phyloP scores from a whole-genome alignment of 2,113 vertebrate species.

The Podarcis muralis region DNA sequence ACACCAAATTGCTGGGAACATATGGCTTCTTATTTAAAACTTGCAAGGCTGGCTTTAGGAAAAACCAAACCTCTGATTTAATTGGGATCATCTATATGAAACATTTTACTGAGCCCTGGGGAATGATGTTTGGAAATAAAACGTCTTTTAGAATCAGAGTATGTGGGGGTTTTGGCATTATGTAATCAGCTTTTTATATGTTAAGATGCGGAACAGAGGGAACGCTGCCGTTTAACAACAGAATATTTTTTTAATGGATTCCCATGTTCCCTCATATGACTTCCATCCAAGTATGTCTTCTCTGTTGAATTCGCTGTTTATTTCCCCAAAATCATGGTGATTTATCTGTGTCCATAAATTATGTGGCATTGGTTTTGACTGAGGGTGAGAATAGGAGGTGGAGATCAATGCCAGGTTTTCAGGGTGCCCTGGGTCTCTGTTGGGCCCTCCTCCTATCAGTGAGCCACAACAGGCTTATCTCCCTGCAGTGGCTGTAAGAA shows the following conservation, averaged over 20 bases:
- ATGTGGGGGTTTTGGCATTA: not conserved
- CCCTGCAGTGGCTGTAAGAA: too few relatives aligned
- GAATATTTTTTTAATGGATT: not conserved
- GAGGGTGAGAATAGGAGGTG: not conserved
- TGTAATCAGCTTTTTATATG: not conserved
- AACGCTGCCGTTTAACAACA: not conserved
- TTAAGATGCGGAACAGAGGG: not conserved
- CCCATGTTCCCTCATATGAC: not conserved
- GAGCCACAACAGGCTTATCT: too few relatives aligned
- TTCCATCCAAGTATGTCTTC: not conserved
- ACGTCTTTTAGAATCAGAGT: not conserved
- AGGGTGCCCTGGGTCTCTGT: too few relatives aligned
- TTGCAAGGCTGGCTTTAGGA: not conserved
- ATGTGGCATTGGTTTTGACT: not conserved
- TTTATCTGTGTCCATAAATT: not conserved
- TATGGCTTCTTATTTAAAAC: not conserved
- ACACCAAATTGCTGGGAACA: constrained; percentile 7
- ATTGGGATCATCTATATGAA: not conserved
- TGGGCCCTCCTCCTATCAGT: too few relatives aligned
- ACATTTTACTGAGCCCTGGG: not conserved
- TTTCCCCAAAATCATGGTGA: not conserved
- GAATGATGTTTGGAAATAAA: not conserved
- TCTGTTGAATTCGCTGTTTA: not conserved
- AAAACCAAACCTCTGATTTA: not conserved
- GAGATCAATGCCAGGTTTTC: too few relatives aligned